phyloP scores from a whole-genome alignment of 1,140 invertebrate species.

The Mycetomoellerius zeteki region DNA sequence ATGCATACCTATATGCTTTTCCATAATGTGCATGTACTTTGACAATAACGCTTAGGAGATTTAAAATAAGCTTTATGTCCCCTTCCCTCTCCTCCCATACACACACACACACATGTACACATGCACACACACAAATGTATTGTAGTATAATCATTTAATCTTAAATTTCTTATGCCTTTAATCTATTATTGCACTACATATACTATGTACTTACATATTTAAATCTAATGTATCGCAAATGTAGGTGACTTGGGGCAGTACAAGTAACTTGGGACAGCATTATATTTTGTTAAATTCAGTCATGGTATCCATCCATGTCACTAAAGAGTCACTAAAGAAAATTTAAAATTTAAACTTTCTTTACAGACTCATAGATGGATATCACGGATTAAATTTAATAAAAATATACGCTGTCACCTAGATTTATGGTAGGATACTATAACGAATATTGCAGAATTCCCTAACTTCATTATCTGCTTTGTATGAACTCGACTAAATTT shows the following conservation, averaged over 20 bases:
- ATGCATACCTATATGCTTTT: not conserved
- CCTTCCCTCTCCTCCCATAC: too few relatives aligned
- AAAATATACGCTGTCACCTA: too few relatives aligned
- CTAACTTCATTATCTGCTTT: slow-evolving; percentile 45
- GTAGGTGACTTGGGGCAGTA: too few relatives aligned
- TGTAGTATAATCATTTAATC: not conserved
- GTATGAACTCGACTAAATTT: not conserved
- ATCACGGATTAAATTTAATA: too few relatives aligned
- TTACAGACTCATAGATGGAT: too few relatives aligned
- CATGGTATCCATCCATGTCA: too few relatives aligned
- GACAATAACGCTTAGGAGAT: not conserved
- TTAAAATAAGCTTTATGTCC: not conserved
- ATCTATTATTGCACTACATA: not conserved
- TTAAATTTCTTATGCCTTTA: not conserved
- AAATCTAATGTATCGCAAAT: not conserved
- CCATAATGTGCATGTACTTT: slow-evolving; percentile 7
- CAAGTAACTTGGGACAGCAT: too few relatives aligned
- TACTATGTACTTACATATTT: not conserved
- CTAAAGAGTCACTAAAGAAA: too few relatives aligned
- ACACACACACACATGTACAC: too few relatives aligned
- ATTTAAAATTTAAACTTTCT: too few relatives aligned
- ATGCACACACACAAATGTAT: not conserved
- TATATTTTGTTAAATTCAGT: too few relatives aligned
- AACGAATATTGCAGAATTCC: not conserved
- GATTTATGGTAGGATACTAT: not conserved